Base-by-base conservation (phyloP, 2,113 vertebrate species). In the Pseudorectes ferrugineus region DNA sequence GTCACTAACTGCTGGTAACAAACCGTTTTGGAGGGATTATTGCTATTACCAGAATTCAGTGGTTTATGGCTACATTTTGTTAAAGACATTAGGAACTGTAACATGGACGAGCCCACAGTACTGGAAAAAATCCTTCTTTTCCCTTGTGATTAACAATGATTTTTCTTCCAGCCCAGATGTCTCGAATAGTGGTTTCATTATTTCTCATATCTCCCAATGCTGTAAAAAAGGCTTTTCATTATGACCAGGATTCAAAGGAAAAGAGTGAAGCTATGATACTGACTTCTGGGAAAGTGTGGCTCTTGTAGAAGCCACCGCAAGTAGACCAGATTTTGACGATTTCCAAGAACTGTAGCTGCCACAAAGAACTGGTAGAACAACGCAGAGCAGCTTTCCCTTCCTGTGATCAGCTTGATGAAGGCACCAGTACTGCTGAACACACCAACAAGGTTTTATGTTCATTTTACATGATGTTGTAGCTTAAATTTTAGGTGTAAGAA, bases 1-100 rank as follows among this genome's bases (percentile, higher is more conserved):
- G 98, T 97, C 98, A 98, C 97, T 98, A 98, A 97, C 97, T 97
- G 96, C 97, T 96, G 95, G 95, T 96, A 97, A 97, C 97, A 98
- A 97, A 96, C 97, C 92, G 85, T 97, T 98, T 97, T 96, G 92
- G 94, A 94, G 66, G 92, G 96, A 97, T 98, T 97, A 97, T 97
- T 97, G 94, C 97, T 97, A 87, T 97, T 98, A 97, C 96, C 88
- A 92, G 95, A 94, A 97, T 87, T 92, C 96, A 86, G 95, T 92
- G 95, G 96, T 97, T 98, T 98, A 96, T 95, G 96, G 97, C 85
- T 97, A 95, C 95, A 73, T 97, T 98, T 98, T 98, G 96, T 97
- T 97, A 94, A 97, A 97, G 96, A 79, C 55, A 62, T 95, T 89
- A 94, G 80, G 91, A 97, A 91, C 15, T 67, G 73, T 38, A 92